A percentile compares a stretch with the other conserved stretches of the same genome.
These are phyloP conservation scores for Hormaphis cornu DNA, from an alignment of 1,140 invertebrate genomes.

Conservation along the genomic window DNA sequence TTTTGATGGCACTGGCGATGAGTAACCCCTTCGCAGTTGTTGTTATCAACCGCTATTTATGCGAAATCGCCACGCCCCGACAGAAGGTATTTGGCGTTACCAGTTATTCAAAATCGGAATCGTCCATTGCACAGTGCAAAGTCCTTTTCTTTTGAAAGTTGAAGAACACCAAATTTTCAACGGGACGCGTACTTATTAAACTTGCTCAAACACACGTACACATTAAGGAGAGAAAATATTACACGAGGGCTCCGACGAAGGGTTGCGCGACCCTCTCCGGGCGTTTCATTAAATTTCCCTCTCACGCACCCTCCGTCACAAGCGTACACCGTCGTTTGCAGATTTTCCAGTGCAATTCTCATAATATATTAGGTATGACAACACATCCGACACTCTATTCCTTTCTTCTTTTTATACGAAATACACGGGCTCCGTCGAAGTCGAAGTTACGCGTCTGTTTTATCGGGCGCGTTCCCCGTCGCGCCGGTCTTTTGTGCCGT, in stretches of 20 bases:
- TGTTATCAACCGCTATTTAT: background rate
- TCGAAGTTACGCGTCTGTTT: background rate
- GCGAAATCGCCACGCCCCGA: background rate
- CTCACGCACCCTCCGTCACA: background rate
- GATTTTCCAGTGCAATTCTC: constrained; percentile 13
- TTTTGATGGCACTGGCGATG: too few relatives aligned
- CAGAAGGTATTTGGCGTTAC: background rate
- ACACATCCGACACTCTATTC: constrained; percentile 8
- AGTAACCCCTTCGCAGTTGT: background rate
- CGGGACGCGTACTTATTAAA: too few relatives aligned
- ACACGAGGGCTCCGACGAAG: background rate
- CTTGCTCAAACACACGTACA: background rate
- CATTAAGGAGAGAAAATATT: too few relatives aligned
- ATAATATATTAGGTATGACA: too few relatives aligned
- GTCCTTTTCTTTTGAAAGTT: too few relatives aligned
- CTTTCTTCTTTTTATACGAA: background rate
- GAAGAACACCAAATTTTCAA: too few relatives aligned
- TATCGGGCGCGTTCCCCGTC: too few relatives aligned
- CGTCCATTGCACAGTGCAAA: too few relatives aligned
- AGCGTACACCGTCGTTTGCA: constrained; percentile 2
- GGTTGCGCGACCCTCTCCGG: constrained; percentile 12
- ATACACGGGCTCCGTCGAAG: background rate
- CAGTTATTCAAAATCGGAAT: too few relatives aligned
- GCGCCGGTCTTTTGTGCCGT: background rate
- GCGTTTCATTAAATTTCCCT: constrained; percentile 25